phyloP scores from a whole-genome alignment of 2,797 vertebrate species.

The Darevskia mixta region DNA sequence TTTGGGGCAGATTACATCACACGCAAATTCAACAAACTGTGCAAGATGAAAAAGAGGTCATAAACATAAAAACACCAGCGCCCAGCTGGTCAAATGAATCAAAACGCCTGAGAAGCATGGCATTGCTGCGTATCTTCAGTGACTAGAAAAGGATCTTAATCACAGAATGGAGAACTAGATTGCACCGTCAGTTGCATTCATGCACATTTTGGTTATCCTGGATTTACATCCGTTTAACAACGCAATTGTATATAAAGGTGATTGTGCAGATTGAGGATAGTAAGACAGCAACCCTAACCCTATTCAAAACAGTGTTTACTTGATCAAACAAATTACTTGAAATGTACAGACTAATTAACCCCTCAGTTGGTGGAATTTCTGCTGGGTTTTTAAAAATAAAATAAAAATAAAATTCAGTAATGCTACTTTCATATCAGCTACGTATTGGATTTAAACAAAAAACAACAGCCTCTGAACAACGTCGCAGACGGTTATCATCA shows the following conservation, averaged over 20 bases:
- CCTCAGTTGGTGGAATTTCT: constrained; percentile 36
- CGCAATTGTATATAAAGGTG: not conserved
- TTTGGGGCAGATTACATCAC: not conserved
- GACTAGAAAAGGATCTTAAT: not conserved
- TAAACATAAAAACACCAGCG: not conserved
- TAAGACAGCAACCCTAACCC: constrained; percentile 1
- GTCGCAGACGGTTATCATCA: constrained; percentile 63
- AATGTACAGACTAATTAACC: constrained; percentile 51
- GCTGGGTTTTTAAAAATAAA: not conserved
- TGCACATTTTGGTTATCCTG: not conserved
- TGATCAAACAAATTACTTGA: constrained; percentile 32
- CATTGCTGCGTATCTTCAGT: not conserved
- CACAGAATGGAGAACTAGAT: not conserved
- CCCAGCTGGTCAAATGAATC: constrained; percentile 17
- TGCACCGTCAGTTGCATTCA: not conserved
- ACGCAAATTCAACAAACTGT: not conserved
- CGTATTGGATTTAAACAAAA: constrained; percentile 53
- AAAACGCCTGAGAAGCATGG: not conserved
- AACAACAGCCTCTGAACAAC: constrained; percentile 53
- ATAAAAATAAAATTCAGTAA: constrained; percentile 30
- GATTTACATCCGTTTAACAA: not conserved
- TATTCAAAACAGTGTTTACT: constrained; percentile 29
- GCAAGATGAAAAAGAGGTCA: constrained; percentile 4
- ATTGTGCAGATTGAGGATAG: fast-evolving
- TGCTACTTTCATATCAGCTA: constrained; percentile 49